Conservation (phyloP, 2,888 invertebrate genomes). For the Mesoligia furuncula region DNA sequence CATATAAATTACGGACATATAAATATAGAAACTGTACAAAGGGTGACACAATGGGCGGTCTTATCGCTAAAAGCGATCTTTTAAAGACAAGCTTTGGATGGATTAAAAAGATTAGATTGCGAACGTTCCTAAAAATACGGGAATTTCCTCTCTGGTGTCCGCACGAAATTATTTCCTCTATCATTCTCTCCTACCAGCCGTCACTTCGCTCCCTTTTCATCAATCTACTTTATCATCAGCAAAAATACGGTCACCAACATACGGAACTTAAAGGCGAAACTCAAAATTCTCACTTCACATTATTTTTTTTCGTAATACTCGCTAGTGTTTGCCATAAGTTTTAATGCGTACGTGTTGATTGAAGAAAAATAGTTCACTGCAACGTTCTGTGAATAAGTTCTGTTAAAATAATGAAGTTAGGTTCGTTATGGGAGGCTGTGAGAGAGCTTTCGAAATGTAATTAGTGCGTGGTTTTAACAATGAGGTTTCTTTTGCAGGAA, state of each 20-base stretch:
- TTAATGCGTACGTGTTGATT: slow-evolving; percentile 82
- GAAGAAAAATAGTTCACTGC: slow-evolving; percentile 73
- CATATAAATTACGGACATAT: too few species aligned
- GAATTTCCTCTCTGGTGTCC: too few species aligned
- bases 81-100: too few species aligned
- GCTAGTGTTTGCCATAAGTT: slow-evolving; percentile 73
- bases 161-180: too few species aligned
- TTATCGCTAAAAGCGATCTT: too few species aligned
- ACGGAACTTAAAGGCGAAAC: slow-evolving; percentile 31
- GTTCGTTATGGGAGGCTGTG: slow-evolving; percentile 53
- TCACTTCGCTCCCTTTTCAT: too few species aligned
- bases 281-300: slow-evolving; percentile 17
- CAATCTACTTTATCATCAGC: background rate
- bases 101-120: too few species aligned
- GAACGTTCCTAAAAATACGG: too few species aligned
- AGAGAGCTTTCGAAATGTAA: slow-evolving; percentile 50
- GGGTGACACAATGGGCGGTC: too few species aligned
- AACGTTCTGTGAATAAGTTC: slow-evolving; percentile 64
- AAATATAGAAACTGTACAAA: too few species aligned
- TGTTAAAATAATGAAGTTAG: slow-evolving; percentile 56
- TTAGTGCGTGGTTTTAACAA: slow-evolving; percentile 33
- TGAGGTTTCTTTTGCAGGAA: slow-evolving; percentile 8
- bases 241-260: background rate
- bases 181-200: too few species aligned
- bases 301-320: slow-evolving; percentile 69